Base-by-base conservation (phyloP, 2,888 invertebrate species). In the Parnassius smintheus region DNA sequence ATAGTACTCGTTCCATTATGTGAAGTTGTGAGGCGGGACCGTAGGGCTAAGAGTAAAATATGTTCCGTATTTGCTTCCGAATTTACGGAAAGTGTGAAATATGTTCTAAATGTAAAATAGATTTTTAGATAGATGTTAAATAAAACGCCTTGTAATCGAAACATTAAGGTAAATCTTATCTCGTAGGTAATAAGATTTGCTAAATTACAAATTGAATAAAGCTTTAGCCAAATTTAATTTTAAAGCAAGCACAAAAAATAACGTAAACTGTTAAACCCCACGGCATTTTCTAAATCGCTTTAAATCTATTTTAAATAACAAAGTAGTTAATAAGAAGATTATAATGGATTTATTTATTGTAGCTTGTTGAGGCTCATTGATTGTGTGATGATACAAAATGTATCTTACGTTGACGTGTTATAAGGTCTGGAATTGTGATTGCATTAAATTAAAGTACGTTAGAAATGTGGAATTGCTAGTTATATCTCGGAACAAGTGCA, bases 401-500 rank as follows among this genome's bases (percentile, higher is more conserved):
- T 46, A 46, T 35, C 52, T 52, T 46, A 46, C 35, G 35, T 25
- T 46, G 35, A n/a, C 9, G n/a, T n/a, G 41, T 11, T 13, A 35
- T 52, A 53, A 48, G 54, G 54, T 50, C n/a, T 12, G 7, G 52
- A 25, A 49, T 13, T 62, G 48, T 55, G 12, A 54, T 44, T 45
- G 12, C 13, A 52, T 52, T 61, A 22, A 10, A 11, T 8, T 56
- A 12, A 9, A 49, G 11, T 22, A 25, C 53, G 59, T 53, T 51
- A 45, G 13, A 13, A n/a, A n/a, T 22, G 9, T 41, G 53, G 48
- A 58, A 52, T 35, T 41, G 18, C 55, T 13, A 58, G 44, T 59
- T 35, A 56, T 62, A 53, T 61, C 67, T 66, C 59, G 65, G 55
- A 66, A 35, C 61, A 69, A 81, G 80, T 81, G 80, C 80, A 79